Conservation (phyloP, 2,797 vertebrate species). For the Antennarius maculatus region DNA sequence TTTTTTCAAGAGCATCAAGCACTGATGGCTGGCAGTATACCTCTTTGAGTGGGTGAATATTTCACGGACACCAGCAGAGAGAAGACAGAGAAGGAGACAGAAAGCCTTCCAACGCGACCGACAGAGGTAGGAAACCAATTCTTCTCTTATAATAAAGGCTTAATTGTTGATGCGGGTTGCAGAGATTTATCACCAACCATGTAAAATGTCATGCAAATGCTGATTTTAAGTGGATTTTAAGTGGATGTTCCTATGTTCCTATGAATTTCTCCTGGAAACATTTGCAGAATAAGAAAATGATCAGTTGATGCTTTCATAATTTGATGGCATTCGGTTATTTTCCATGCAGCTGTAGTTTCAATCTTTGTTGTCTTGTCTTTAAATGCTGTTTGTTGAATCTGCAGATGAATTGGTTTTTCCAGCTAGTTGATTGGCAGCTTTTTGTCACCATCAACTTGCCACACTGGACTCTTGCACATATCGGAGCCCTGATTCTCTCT, state of each 20-base stretch:
- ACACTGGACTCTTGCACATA: slow-evolving; percentile 53
- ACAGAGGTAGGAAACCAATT: slow-evolving; percentile 72
- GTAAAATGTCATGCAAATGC: slow-evolving; percentile 21
- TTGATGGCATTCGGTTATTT: slow-evolving; percentile 39
- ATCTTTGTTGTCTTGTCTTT: slow-evolving; percentile 2
- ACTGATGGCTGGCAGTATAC: slow-evolving; percentile 60
- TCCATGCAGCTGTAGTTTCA: slow-evolving; percentile 4
- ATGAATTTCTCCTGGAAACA: not conserved
- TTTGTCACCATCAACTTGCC: slow-evolving; percentile 63
- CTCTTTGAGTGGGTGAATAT: slow-evolving; percentile 78
- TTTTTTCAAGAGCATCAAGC: slow-evolving; percentile 73
- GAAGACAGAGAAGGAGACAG: slow-evolving; percentile 58
- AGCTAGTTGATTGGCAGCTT: slow-evolving; percentile 36
- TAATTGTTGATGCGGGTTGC: slow-evolving; percentile 33
- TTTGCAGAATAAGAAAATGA: slow-evolving; percentile 27
- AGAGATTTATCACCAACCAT: slow-evolving; percentile 25
- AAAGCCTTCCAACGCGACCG: slow-evolving; percentile 54
- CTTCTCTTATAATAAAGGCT: slow-evolving; percentile 17
- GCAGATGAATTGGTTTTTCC: not conserved
- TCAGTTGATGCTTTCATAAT: slow-evolving; percentile 27
- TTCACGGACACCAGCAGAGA: slow-evolving; percentile 57
- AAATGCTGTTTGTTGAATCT: slow-evolving; percentile 10
- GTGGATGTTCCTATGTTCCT: no score
- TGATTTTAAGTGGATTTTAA: not conserved
- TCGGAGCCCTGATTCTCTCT: slow-evolving; percentile 56